phyloP scores from a whole-genome alignment of 2,888 invertebrate species.

The Acheta domesticus region DNA sequence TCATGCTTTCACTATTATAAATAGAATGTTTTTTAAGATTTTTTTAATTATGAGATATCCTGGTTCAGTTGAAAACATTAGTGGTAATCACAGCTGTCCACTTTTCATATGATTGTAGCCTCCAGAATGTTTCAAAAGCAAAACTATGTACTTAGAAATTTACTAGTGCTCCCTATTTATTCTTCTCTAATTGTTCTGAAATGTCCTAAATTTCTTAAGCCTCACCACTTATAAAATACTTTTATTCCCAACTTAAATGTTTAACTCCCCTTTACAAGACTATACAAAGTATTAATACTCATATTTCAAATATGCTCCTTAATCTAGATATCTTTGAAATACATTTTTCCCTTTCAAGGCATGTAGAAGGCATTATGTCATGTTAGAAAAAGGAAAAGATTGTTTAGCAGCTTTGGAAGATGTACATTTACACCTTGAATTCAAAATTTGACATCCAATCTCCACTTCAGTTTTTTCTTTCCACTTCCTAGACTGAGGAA shows the following conservation, averaged over 20 bases:
- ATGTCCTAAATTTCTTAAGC: slow-evolving; percentile 24
- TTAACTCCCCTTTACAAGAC: slow-evolving; percentile 23
- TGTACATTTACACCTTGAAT: neutral
- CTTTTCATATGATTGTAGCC: neutral
- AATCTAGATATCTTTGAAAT: slow-evolving; percentile 20
- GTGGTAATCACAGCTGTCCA: neutral
- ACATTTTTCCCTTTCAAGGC: neutral
- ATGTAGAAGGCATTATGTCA: neutral
- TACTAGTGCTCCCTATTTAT: slow-evolving; percentile 2
- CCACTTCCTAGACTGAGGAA: neutral
- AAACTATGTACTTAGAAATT: neutral
- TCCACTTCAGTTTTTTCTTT: slow-evolving; percentile 26
- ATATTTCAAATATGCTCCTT: slow-evolving; percentile 18
- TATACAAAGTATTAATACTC: slow-evolving; percentile 22
- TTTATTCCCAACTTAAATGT: slow-evolving; percentile 34
- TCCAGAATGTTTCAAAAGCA: neutral
- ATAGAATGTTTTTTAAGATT: too few relatives aligned
- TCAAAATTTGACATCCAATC: slow-evolving; percentile 30
- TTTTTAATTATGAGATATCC: neutral
- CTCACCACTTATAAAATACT: slow-evolving; percentile 24
- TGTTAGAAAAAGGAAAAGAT: neutral
- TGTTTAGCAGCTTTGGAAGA: slow-evolving; percentile 3
- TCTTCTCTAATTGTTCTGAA: slow-evolving; percentile 23
- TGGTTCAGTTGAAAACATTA: neutral
- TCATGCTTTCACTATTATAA: too few relatives aligned